These are phyloP conservation scores for Ophthalmolycus amberensis DNA, from an alignment of 2,113 vertebrate species.

Conservation along the genomic window DNA sequence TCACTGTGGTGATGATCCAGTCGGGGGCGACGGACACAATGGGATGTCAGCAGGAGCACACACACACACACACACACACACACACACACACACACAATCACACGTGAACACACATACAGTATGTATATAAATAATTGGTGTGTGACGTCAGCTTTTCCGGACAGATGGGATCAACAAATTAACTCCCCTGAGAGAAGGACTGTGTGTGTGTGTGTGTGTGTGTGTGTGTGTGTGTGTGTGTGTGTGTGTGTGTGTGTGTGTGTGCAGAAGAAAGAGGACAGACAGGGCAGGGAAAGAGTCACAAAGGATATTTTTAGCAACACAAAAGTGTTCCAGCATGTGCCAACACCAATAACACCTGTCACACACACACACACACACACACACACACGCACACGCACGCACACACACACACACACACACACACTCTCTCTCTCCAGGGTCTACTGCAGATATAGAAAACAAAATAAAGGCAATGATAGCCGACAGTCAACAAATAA, in stretches of 20 bases:
- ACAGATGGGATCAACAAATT: constrained; percentile 68
- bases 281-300: not conserved
- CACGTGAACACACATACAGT: not conserved
- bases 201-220: not conserved
- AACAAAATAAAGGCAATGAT: not conserved
- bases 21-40: constrained; percentile 43
- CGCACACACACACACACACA: not conserved
- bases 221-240: not conserved
- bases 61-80: not conserved
- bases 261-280: not conserved
- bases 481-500: not conserved
- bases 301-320: not conserved
- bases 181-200: constrained; percentile 19
- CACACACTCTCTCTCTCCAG: too few species aligned
- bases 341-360: not conserved
- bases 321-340: not conserved
- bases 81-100: not conserved
- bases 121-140: constrained; percentile 42
- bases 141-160: constrained; percentile 70
- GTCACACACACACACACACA: not conserved
- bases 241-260: not conserved
- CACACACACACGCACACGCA: not conserved
- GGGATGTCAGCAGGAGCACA: constrained; percentile 23
- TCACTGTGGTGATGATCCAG: constrained; percentile 45
- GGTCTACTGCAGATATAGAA: not conserved